Evolutionary conservation across 1,140 invertebrate genomes (phyloP), one percentile per base, ranked within the genome.

Genomic region (Steinernema khuongi): DNA sequence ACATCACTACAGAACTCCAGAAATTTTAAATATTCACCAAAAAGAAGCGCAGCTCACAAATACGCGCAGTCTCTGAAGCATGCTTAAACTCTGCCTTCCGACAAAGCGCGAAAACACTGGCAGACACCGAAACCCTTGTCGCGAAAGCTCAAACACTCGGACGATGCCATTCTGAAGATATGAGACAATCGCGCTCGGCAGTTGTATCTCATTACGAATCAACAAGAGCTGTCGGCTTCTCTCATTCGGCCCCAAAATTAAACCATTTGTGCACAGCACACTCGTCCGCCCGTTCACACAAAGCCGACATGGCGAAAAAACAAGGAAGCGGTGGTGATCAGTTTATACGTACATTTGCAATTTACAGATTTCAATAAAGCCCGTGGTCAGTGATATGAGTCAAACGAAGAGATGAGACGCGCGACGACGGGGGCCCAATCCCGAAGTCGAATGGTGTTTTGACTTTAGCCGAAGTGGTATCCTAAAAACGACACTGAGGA

Each of bases 311-410:
- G n/a, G n/a, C n/a, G n/a, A n/a, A n/a, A n/a, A n/a, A 22, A 14
- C 14, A 60, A 60, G 19, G 4, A 22, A 11, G 50, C 22, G 11
- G 50, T 22, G 22, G 50, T 60, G 50, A 60, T 60, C 50, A 60
- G 50, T 60, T 60, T 60, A 60, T 60, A 60, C 50, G 26, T 11
- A n/a, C n/a, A n/a, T n/a, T 11, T 60, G 19, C 50, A n/a, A 60
- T 60, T n/a, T 7, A 22, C 26, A 60, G 26, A 60, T 60, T 60
- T 60, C 14, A 60, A 60, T 60, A 60, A 60, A 60, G 50, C 50
- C 50, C 50, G 22, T 17, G 50, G 50, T 60, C 50, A 60, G 36
- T n/a, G 26, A n/a, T 14, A 60, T 60, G 22, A 11, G 7, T 41
- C n/a, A 11, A 60, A 22, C 26, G 14, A 60, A 2, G 11, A 60